Conservation (phyloP, 1,140 invertebrate species). For the Odontomachus brunneus region DNA sequence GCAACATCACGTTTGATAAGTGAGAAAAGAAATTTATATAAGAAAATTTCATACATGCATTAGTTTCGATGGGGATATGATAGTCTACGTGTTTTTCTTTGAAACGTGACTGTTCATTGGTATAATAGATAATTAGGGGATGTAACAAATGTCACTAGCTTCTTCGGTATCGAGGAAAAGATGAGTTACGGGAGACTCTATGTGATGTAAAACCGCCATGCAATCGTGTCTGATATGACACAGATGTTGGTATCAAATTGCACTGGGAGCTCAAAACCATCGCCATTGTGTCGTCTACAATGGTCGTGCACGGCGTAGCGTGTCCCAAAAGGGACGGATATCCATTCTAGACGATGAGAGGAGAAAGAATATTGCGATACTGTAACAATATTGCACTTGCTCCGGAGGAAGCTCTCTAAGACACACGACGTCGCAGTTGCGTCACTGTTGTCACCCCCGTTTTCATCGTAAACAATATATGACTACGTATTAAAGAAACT, state of each 20-base stretch:
- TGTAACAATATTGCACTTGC: neutral
- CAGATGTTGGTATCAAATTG: neutral
- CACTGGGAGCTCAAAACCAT: neutral
- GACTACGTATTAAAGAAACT: too few species aligned
- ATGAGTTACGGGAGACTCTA: conserved; percentile 5
- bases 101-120: too few species aligned
- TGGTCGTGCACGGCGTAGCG: neutral
- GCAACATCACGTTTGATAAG: too few species aligned
- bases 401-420: too few species aligned
- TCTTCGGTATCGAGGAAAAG: neutral
- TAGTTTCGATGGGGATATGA: too few species aligned
- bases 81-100: too few species aligned
- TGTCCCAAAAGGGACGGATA: neutral
- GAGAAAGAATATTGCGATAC: neutral
- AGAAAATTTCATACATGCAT: too few species aligned
- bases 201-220: neutral
- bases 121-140: too few species aligned
- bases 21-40: too few species aligned
- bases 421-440: too few species aligned
- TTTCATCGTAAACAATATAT: too few species aligned
- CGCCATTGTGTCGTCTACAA: neutral
- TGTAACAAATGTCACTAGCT: neutral
- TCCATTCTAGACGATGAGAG: neutral
- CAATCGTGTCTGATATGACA: neutral
- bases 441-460: too few species aligned